Base-by-base conservation (phyloP, 2,888 invertebrate genomes). In the Eupithecia abbreviata region DNA sequence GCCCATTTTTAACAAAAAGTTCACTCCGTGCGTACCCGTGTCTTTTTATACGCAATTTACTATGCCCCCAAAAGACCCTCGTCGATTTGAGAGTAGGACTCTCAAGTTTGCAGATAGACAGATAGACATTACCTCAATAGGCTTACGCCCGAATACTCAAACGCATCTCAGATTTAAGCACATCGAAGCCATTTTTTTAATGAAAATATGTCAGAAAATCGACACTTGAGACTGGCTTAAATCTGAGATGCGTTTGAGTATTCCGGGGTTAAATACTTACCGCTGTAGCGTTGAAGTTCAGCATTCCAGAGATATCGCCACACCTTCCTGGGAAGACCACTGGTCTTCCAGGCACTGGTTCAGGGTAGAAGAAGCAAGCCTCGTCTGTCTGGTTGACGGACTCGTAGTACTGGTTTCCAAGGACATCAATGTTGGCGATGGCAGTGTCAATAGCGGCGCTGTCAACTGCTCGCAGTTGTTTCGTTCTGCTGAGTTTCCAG, bases 401-500 rank as follows among this genome's bases (percentile, higher is more conserved):
- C 73, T 90, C 88, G 68, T 83, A 93, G 85, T 90, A 93, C 3
- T 77, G 79, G 45, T 90, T 82, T 10, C 87, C 83, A 2, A 92
- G 78, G 0, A 91, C 90, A 13, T 83, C 77, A 4, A 91, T 80
- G 66, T 83, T 79, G 0, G 83, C 72, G 2, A 90, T 88, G 4
- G 85, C 85, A 30, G 84, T 84, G 71, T 88, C 80, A 47, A 94
- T 92, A 2, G 85, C 84, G 0, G 67, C 74, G 4, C 69, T 82
- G 0, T 87, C 86, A 0, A 75, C 76, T 2, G 79, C 3, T 0
- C 90, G 82, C 3, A 92, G 79, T 9, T 84, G 79, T 58, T 83
- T 85, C 0, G 85, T 83, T 82, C 90, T 88, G 75, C 92, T 92
- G 0, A 94, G 84, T 69, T 93, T 92, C 93, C 92, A 93, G 76